Evolutionary conservation across 2,888 invertebrate genomes (phyloP).

Genomic region (Limenitis camilla): DNA sequence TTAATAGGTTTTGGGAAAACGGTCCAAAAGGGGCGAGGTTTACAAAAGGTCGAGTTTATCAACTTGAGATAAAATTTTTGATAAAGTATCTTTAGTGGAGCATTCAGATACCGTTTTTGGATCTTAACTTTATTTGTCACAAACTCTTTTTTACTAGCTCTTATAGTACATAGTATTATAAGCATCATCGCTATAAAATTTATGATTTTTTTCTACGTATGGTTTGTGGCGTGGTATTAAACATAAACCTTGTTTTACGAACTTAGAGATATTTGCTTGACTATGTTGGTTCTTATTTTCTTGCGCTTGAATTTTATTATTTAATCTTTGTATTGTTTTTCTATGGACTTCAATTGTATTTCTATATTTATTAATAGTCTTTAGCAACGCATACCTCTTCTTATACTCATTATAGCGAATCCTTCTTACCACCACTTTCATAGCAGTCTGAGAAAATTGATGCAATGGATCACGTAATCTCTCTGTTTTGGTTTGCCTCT

Average conservation of each 20-base stretch:
- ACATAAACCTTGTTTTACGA: no score
- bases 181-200: conserved; percentile 7
- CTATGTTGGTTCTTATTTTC: no score
- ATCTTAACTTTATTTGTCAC: conserved; percentile 8
- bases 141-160: conserved; percentile 12
- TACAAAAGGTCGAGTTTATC: conserved; percentile 15
- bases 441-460: neutral
- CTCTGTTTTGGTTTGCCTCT: neutral
- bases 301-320: no score
- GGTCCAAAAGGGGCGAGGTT: conserved; percentile 12
- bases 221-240: no score
- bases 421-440: neutral
- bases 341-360: no score
- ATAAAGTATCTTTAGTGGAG: conserved; percentile 8
- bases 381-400: no score
- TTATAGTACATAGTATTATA: conserved; percentile 7
- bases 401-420: neutral
- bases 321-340: neutral
- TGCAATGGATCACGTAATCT: neutral
- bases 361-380: no score
- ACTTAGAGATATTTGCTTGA: no score
- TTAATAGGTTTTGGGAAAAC: conserved; percentile 8
- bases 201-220: neutral
- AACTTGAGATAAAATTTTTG: conserved; percentile 8
- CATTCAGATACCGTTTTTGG: conserved; percentile 8